Conservation (phyloP, 2,888 invertebrate genomes). For the Sialis lutaria region DNA sequence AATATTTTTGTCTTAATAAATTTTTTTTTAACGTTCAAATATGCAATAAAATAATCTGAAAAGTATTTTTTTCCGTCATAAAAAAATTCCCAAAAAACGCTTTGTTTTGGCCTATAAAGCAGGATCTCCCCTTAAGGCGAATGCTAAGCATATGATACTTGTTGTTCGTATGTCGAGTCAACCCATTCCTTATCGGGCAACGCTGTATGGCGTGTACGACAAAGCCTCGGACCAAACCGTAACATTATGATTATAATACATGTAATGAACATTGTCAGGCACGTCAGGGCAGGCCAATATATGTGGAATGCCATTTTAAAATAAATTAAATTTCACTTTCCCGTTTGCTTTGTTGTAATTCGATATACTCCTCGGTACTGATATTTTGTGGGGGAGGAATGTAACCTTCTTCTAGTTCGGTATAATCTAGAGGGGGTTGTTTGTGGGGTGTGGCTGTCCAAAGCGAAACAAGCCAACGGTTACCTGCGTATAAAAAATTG, state of each 20-base stretch:
- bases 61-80: too few species aligned
- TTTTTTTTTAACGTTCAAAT: too few species aligned
- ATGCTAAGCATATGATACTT: slow-evolving; percentile 36
- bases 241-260: slow-evolving; percentile 56
- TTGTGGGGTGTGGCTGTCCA: slow-evolving; percentile 73
- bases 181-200: slow-evolving; percentile 32
- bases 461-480: slow-evolving; percentile 68
- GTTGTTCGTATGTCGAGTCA: slow-evolving; percentile 35
- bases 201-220: slow-evolving; percentile 50
- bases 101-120: too few species aligned
- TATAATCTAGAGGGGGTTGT: slow-evolving; percentile 63
- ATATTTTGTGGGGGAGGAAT: slow-evolving; percentile 22
- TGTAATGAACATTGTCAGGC: slow-evolving; percentile 53
- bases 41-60: too few species aligned
- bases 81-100: too few species aligned
- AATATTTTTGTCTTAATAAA: too few species aligned
- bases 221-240: slow-evolving; percentile 54
- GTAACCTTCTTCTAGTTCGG: slow-evolving; percentile 45
- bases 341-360: slow-evolving; percentile 37
- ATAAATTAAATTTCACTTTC: slow-evolving; percentile 58
- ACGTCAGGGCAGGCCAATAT: slow-evolving; percentile 61
- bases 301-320: slow-evolving; percentile 47
- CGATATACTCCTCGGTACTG: slow-evolving; percentile 16
- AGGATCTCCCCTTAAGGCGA: too few species aligned
- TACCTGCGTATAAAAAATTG: slow-evolving; percentile 34